Percentiles rank a stretch among this genome's conserved stretches.
phyloP scores from a whole-genome alignment of 1,140 invertebrate genomes.

The Maniola jurtina region DNA sequence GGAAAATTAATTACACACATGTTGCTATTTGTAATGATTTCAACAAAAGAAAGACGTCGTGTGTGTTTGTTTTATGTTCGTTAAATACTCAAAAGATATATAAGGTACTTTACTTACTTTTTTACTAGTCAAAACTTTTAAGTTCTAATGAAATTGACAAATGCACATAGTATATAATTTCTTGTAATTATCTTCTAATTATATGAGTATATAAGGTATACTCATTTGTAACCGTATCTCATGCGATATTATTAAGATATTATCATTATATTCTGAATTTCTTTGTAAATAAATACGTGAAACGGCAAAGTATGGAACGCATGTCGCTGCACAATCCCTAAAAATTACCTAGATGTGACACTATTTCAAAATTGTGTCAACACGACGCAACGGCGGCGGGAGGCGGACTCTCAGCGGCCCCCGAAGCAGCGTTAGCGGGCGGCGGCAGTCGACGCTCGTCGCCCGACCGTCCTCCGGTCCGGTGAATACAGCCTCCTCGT shows the following conservation, averaged over 20 bases:
- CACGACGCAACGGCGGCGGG: slow-evolving; percentile 43
- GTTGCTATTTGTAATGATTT: not conserved
- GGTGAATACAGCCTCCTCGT: slow-evolving; percentile 68
- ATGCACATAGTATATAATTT: no score
- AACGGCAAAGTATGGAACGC: slow-evolving; percentile 4
- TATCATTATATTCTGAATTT: no score
- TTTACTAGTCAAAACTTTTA: no score
- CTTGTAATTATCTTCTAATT: no score
- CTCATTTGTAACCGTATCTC: no score
- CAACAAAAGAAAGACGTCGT: not conserved
- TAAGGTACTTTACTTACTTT: no score
- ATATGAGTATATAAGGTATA: no score
- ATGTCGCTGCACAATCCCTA: slow-evolving; percentile 25
- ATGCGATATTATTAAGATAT: no score
- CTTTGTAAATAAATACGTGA: not conserved
- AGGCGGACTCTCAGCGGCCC: slow-evolving; percentile 37
- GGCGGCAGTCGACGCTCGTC: slow-evolving; percentile 54
- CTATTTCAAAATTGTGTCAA: slow-evolving; percentile 72
- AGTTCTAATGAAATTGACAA: no score
- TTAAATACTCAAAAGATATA: no score
- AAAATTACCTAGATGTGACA: slow-evolving; percentile 55
- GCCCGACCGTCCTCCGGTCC: slow-evolving; percentile 66
- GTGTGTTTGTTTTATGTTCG: not conserved
- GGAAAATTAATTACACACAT: slow-evolving; percentile 1
- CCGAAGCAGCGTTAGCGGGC: slow-evolving; percentile 41